Evolutionary conservation across 1,140 invertebrate species (phyloP), one percentile per base, ranked within the genome.

Genomic region (Drosophila prosaltans): DNA sequence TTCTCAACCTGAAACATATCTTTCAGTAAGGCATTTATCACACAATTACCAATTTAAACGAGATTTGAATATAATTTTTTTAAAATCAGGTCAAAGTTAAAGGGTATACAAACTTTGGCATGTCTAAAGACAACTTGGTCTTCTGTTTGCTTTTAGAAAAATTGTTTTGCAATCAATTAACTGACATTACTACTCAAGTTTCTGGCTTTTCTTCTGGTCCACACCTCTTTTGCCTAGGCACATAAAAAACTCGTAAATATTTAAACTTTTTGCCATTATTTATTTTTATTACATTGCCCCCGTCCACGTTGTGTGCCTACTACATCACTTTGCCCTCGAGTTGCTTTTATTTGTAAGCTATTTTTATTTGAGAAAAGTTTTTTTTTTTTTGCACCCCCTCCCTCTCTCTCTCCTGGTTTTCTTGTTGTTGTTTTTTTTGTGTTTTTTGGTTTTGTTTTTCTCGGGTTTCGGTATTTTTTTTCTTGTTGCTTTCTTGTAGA

Each of bases 281-380:
- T 78, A 78, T 82, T 82, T 81, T 82, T 82, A 78, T 82, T 82
- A 71, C 79, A 67, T 67, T 67, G 79, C 75, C 69, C 57, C 81
- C 64, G 69, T 63, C 78, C 63, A 48, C 32, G 1, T 5, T 1
- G 32, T 36, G 32, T 36, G 32, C 24, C 3, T 51, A 32, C 16
- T 51, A 32, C 16, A 40, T 2, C 40, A 26, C 24, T n/a, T 73
- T 60, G 55, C 63, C 74, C 63, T 67, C 69, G 62, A 78, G 70
- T 78, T 81, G 65, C 51, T 68, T 68, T 71, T 81, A 71, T 82
- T 78, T 78, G 74, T 72, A 70, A 82, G 80, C 80, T 78, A 78
- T 82, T 82, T 82, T 75, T 82, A 78, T 82, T 82, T 71, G 74
- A 43, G 67, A 69, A 81, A 81, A 70, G 67, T 70, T 61, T 63